These are phyloP conservation scores for Anguilla japonica DNA, from an alignment of 2,113 vertebrate genomes.

Conservation along the genomic window DNA sequence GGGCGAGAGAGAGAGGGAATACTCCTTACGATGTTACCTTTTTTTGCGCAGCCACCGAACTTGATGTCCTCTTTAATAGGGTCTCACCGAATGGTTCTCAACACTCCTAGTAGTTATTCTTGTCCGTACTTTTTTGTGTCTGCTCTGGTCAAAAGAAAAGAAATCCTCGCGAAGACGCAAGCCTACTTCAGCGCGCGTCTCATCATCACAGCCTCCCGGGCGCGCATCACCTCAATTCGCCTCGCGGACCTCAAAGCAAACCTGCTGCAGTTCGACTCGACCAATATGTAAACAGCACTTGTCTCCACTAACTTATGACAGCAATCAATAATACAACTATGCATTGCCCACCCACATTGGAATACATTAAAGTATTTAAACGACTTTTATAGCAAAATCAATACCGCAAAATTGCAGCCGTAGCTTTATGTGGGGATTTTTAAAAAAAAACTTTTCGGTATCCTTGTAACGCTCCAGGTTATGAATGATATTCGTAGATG, in stretches of 20 bases:
- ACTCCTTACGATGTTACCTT: slow-evolving; percentile 21
- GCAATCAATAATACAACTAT: slow-evolving; percentile 25
- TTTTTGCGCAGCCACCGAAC: neutral
- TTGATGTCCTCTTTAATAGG: slow-evolving; percentile 18
- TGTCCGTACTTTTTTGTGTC: slow-evolving; percentile 6
- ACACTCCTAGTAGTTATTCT: slow-evolving; percentile 1
- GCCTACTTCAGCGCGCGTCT: slow-evolving; percentile 9
- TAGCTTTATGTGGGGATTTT: neutral
- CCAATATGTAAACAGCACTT: slow-evolving; percentile 14
- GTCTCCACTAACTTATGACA: slow-evolving; percentile 13
- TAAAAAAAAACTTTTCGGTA: neutral
- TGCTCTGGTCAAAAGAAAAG: slow-evolving; percentile 5
- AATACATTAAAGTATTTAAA: slow-evolving; percentile 20
- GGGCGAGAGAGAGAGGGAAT: neutral
- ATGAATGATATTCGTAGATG: neutral
- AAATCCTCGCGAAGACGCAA: neutral
- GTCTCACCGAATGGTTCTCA: neutral
- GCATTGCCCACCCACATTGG: slow-evolving; percentile 17
- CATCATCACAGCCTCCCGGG: slow-evolving; percentile 9
- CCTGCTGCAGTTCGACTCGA: slow-evolving; percentile 13
- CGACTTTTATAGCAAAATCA: slow-evolving; percentile 15
- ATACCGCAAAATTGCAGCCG: neutral
- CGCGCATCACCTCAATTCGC: slow-evolving; percentile 25
- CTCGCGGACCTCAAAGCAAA: slow-evolving; percentile 22
- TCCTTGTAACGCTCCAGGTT: neutral